Percentiles rank a stretch among this genome's conserved stretches.
Conservation (phyloP, 2,113 vertebrate species). For the human (Homo sapiens) region GRCh38 chr3:77090501-77091000, state of each 20-base stretch:
- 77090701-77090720: neutral
- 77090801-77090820: neutral
- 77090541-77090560: no score
- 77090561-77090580: no score
- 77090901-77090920: neutral
- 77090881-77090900: neutral
- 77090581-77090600: no score
- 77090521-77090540: no score
- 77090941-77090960: neutral
- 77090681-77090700: neutral
- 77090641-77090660: no score
- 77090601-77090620: no score
- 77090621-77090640: no score
- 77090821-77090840: neutral
- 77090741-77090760: neutral
- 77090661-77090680: neutral
- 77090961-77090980: neutral
- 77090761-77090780: neutral
- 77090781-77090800: neutral
- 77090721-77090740: neutral
- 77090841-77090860: neutral
- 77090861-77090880: neutral
- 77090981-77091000: neutral
- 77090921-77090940: neutral
- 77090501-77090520: accelerated